These are phyloP conservation scores for Botia kubotai DNA, from an alignment of 2,797 vertebrate species.

Conservation along the genomic window DNA sequence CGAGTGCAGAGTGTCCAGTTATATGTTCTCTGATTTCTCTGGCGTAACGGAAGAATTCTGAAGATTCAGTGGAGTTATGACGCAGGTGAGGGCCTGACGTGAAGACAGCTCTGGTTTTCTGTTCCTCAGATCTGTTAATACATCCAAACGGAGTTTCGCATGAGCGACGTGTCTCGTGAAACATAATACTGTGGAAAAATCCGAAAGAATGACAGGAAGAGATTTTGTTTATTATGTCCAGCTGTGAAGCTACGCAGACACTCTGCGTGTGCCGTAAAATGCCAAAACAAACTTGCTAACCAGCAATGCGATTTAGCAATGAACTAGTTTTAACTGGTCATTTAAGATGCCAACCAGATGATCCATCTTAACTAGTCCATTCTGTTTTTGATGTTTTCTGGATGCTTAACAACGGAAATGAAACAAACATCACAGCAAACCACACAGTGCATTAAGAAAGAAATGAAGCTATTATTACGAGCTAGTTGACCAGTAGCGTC, in stretches of 20 bases:
- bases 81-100: not conserved
- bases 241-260: conserved; percentile 38
- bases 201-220: not conserved
- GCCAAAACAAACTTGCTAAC: not conserved
- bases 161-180: conserved; percentile 9
- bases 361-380: too few relatives aligned
- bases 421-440: not conserved
- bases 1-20: not conserved
- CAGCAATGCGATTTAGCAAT: too few relatives aligned
- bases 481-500: conserved; percentile 17
- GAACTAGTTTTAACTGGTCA: too few relatives aligned
- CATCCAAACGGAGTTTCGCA: conserved; percentile 12
- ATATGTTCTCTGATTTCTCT: not conserved
- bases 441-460: too few relatives aligned
- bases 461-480: not conserved
- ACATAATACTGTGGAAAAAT: conserved; percentile 35
- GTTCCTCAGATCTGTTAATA: conserved; percentile 30
- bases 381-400: not conserved
- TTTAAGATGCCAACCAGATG: too few relatives aligned
- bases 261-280: not conserved
- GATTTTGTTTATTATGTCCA: conserved; percentile 55
- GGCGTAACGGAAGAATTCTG: not conserved
- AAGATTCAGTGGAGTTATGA: conserved; percentile 17
- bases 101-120: conserved; percentile 1
- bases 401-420: not conserved